Conservation (phyloP, 2,113 vertebrate species). For the Chionomys nivalis region DNA sequence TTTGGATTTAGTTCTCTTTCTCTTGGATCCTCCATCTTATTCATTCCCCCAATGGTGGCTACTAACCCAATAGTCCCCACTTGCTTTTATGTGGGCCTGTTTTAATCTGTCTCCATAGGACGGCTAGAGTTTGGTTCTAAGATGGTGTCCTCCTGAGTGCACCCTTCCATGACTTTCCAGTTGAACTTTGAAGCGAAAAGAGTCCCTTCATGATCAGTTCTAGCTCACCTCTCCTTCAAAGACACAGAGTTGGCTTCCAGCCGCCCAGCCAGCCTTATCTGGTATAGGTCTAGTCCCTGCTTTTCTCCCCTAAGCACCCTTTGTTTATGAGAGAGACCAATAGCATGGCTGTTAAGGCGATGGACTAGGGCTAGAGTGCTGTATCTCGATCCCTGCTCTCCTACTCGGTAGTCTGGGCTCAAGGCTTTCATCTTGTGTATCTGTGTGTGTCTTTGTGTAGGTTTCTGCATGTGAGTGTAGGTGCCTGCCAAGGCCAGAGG, state of each 20-base stretch:
- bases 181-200: neutral
- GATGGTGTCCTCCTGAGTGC: no score
- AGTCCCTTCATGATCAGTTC: neutral
- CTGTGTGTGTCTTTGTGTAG: neutral
- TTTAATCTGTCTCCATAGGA: neutral
- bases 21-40: neutral
- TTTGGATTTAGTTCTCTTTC: neutral
- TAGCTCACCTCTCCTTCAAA: neutral
- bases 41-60: neutral
- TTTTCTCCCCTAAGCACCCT: neutral
- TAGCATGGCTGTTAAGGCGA: neutral
- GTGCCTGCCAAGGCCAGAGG: neutral
- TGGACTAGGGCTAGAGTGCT: neutral
- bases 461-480: neutral
- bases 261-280: neutral
- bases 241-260: neutral
- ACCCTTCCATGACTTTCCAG: neutral
- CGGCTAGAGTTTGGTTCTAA: neutral
- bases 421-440: neutral
- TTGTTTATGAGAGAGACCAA: neutral
- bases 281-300: accelerated
- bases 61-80: neutral
- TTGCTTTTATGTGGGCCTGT: neutral
- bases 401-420: neutral
- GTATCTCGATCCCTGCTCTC: neutral